These are phyloP conservation scores for Petroica traversi DNA, from an alignment of 2,113 vertebrate species.

Conservation along the genomic window DNA sequence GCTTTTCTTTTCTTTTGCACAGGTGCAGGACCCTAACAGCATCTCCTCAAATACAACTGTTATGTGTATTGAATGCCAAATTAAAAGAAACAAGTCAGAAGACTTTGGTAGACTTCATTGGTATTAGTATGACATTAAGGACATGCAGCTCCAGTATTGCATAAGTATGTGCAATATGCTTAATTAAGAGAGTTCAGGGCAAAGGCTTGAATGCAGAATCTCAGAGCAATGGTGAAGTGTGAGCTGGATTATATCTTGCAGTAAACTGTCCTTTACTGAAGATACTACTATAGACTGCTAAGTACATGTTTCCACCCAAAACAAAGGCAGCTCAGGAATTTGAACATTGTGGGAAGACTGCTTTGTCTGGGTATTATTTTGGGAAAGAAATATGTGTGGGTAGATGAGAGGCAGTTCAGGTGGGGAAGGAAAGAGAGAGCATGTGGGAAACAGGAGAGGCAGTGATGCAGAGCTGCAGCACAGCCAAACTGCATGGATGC, in stretches of 20 bases:
- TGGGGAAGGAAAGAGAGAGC: background rate
- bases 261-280: background rate
- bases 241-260: background rate
- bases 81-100: background rate
- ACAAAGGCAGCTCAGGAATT: constrained; percentile 25
- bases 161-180: background rate
- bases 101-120: background rate
- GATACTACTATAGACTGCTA: background rate
- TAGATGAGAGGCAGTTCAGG: background rate
- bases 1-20: background rate
- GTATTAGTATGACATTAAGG: background rate
- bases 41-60: background rate
- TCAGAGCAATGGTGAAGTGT: too few species aligned
- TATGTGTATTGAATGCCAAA: background rate
- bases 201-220: background rate
- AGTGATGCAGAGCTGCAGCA: background rate
- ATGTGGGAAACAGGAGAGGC: background rate
- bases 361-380: constrained; percentile 43
- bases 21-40: background rate
- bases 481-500: background rate
- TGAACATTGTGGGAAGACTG: background rate
- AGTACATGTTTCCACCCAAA: constrained; percentile 1
- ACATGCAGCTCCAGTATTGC: background rate
- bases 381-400: background rate
- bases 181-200: background rate